A percentile compares a stretch with the other conserved stretches of the same genome.
Evolutionary conservation across 2,888 invertebrate genomes (phyloP).

Genomic region (Dorcus hopei): DNA sequence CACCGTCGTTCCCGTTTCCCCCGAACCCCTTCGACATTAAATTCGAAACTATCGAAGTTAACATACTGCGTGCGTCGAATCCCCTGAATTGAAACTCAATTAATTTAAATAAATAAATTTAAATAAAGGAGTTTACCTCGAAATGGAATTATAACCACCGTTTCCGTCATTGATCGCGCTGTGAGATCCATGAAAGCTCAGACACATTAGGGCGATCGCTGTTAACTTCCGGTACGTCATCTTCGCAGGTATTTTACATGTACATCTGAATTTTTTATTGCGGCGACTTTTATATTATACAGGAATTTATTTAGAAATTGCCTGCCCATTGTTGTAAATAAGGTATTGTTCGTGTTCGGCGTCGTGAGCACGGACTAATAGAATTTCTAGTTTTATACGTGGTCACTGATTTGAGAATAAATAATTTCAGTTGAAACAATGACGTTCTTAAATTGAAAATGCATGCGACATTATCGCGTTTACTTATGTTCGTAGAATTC

Average conservation of each 20-base stretch:
- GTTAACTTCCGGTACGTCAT: conserved; percentile 8
- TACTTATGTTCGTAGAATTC: too few relatives aligned
- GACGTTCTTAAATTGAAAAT: too few relatives aligned
- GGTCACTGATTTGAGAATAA: too few relatives aligned
- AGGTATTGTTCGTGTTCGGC: conserved; percentile 28
- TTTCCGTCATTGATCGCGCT: conserved; percentile 13
- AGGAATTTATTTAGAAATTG: too few relatives aligned
- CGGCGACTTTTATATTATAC: too few relatives aligned
- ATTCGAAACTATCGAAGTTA: conserved; percentile 40
- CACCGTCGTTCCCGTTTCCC: conserved; percentile 26
- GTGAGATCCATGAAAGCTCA: conserved; percentile 17
- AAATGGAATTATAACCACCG: background rate
- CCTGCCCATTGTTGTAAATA: conserved; percentile 2
- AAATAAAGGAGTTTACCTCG: background rate
- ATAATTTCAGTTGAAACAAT: too few relatives aligned
- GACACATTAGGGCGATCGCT: conserved; percentile 4
- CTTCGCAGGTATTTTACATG: background rate
- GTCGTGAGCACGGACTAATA: conserved; percentile 19
- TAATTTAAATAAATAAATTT: background rate
- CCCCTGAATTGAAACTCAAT: conserved; percentile 27
- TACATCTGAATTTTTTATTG: too few relatives aligned
- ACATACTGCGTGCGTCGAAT: conserved; percentile 40
- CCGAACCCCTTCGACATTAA: conserved; percentile 43
- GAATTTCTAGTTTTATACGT: too few relatives aligned
- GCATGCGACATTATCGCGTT: too few relatives aligned